Evolutionary conservation across 1,140 invertebrate species (phyloP).

Genomic region (Drosophila punjabiensis): DNA sequence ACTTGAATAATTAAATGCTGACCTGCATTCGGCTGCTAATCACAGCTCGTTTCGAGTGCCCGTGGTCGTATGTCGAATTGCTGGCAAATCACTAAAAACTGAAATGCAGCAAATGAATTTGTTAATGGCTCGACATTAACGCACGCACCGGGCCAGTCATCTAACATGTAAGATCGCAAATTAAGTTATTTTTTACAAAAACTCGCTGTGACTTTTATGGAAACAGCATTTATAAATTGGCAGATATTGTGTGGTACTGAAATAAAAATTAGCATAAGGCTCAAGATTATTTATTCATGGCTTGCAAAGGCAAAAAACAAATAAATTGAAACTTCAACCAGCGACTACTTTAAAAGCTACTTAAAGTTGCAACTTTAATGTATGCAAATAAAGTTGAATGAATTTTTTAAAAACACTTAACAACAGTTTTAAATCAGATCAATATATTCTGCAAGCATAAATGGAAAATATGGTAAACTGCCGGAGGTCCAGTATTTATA

Average conservation of each 20-base stretch:
- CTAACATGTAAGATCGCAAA: constrained; percentile 10
- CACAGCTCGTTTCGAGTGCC: constrained; percentile 13
- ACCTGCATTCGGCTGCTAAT: constrained; percentile 44
- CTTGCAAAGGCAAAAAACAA: not conserved
- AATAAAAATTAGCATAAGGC: constrained; percentile 1
- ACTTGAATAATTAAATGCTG: constrained; percentile 48
- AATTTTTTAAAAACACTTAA: not conserved
- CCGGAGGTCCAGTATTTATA: not conserved
- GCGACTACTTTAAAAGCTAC: not conserved
- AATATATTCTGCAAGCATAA: not conserved
- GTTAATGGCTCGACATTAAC: constrained; percentile 27
- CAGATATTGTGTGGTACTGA: not conserved
- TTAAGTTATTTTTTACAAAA: constrained; percentile 25
- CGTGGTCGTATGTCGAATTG: constrained; percentile 4
- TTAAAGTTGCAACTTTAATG: not conserved
- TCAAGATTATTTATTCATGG: not conserved
- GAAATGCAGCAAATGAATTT: constrained; percentile 22
- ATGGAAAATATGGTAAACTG: not conserved
- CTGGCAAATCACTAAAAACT: constrained; percentile 15
- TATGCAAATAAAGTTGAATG: not conserved
- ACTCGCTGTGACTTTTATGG: not conserved
- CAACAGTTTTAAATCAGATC: constrained; percentile 2
- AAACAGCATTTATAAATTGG: not conserved
- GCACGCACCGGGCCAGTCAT: constrained; percentile 9
- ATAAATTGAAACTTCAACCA: not conserved